Evolutionary conservation across 2,797 vertebrate genomes (phyloP).

Genomic region (Trematomus bernacchii): DNA sequence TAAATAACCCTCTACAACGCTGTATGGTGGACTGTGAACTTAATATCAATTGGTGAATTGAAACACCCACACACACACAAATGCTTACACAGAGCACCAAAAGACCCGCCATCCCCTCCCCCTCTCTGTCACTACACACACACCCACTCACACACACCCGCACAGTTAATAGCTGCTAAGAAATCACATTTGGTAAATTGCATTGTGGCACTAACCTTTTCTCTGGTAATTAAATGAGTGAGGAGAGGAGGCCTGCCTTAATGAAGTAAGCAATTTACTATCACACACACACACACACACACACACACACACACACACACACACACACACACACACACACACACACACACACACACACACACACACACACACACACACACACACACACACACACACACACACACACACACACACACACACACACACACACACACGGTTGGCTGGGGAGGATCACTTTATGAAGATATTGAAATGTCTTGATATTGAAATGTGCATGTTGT

Average conservation of each 20-base stretch:
- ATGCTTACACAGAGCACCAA: conserved; percentile 8
- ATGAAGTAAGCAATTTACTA: conserved; percentile 71
- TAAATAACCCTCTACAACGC: not conserved
- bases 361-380: not conserved
- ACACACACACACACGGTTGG: not conserved
- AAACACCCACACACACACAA: conserved; percentile 14
- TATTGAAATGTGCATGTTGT: conserved; percentile 8
- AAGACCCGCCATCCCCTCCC: conserved; percentile 1
- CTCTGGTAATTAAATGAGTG: conserved; percentile 74
- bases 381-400: conserved; percentile 20
- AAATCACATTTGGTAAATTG: conserved; percentile 78
- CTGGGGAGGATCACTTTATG: conserved; percentile 7
- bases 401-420: conserved; percentile 15
- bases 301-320: conserved; percentile 23
- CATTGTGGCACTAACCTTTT: conserved; percentile 76
- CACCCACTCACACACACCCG: conserved; percentile 24
- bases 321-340: conserved; percentile 11
- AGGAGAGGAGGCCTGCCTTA: conserved; percentile 58
- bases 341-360: conserved; percentile 2
- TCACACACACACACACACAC: conserved; percentile 13
- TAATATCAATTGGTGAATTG: conserved; percentile 7
- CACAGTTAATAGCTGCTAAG: conserved; percentile 67
- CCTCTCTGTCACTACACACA: conserved; percentile 12
- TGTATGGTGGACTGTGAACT: not conserved
- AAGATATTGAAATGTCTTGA: conserved; percentile 16